Evolutionary conservation across 2,113 vertebrate genomes (phyloP), one percentile per base, ranked within the genome.

Genomic region (Excalfactoria chinensis): DNA sequence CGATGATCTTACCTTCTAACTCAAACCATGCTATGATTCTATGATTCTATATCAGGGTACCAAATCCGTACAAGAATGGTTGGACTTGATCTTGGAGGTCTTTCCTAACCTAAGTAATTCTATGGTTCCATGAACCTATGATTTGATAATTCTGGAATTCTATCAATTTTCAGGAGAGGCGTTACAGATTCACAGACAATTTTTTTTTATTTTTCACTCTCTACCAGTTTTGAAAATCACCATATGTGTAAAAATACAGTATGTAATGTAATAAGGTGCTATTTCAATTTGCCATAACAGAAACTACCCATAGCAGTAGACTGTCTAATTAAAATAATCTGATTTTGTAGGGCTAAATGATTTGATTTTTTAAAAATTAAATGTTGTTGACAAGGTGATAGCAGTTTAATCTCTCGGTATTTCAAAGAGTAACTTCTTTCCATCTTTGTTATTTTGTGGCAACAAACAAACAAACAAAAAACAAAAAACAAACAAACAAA

Each of bases 211-310:
- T 59, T 14, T 14, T 58, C 1, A 63, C 10, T 71, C 18, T 67
- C 15, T 34, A 26, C 9, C n/a, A 20, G 7, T 44, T 68, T 43
- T 64, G 40, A 72, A 90, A 90, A 81, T 67, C 56, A 63, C 22
- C 0, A 0, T 22, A 5, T 22, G 26, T 12, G 72, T 73, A 62
- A 75, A 91, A 63, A 63, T 59, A 59, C 3, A 70, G 4, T 8
- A 32, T 49, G 3, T 3, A 70, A 76, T 21, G 6, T 59, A 51
- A 67, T 4, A 84, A 70, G 74, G 51, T 0, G 6, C 69, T 71
- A 11, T 55, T 77, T 88, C 15, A 71, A 71, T 64, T 59, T 48
- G 22, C 37, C 5, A 18, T 13, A 67, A 10, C 9, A 83, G 35
- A 83, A 74, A 6, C 2, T 26, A 32, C 51, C 41, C 46, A 11